These are phyloP conservation scores for Oligia fasciuncula DNA, from an alignment of 2,888 invertebrate genomes.

Conservation along the genomic window DNA sequence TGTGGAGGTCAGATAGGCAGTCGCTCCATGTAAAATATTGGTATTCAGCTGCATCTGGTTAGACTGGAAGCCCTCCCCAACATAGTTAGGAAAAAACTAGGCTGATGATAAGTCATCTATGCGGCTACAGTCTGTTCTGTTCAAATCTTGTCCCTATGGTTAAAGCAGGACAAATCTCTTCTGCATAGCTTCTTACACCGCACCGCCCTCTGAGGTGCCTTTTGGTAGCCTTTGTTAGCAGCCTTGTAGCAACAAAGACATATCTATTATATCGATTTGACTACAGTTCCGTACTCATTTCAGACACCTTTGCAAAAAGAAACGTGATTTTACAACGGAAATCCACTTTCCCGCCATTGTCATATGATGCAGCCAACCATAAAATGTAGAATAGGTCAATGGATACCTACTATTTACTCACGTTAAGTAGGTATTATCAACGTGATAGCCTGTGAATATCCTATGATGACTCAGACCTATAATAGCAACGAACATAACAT, in stretches of 20 bases:
- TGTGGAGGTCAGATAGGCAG: too few species aligned
- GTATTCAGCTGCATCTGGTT: too few species aligned
- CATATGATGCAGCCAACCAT: conserved; percentile 34
- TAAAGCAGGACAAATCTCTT: background rate
- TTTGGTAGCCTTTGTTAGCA: background rate
- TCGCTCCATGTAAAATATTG: too few species aligned
- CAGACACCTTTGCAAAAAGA: background rate
- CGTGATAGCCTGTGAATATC: conserved; percentile 3
- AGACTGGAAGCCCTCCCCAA: too few species aligned
- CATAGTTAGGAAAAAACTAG: too few species aligned
- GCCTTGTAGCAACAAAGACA: background rate
- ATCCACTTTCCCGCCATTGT: conserved; percentile 37
- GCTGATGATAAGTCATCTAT: too few species aligned
- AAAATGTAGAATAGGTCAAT: conserved; percentile 39
- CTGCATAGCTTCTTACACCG: background rate
- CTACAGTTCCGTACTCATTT: background rate
- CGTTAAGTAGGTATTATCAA: conserved; percentile 11
- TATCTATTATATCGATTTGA: too few species aligned
- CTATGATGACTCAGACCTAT: background rate
- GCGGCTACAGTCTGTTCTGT: too few species aligned
- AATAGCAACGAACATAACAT: background rate
- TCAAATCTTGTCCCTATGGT: background rate
- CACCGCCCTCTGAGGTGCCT: background rate
- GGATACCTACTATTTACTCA: background rate
- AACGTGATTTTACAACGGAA: conserved; percentile 35